These are phyloP conservation scores for Arge pagana DNA, from an alignment of 2,888 invertebrate species.

Conservation along the genomic window DNA sequence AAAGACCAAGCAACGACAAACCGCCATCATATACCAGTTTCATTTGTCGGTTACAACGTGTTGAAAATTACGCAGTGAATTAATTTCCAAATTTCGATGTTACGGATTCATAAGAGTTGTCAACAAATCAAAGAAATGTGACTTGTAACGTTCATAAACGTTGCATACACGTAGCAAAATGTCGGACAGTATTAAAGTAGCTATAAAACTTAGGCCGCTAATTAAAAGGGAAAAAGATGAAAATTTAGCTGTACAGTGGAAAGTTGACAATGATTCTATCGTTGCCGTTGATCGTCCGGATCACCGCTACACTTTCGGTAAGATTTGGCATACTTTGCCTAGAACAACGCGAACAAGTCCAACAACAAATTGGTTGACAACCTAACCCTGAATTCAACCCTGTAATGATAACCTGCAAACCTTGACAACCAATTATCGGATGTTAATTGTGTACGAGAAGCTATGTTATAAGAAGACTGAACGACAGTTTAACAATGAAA, in stretches of 20 bases:
- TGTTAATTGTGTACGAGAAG: slow-evolving; percentile 35
- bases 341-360: too few species aligned
- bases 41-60: neutral
- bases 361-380: too few species aligned
- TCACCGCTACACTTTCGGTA: slow-evolving; percentile 49
- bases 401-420: too few species aligned
- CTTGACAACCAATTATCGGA: slow-evolving; percentile 1
- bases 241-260: slow-evolving; percentile 66
- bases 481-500: too few species aligned
- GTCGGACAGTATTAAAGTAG: slow-evolving; percentile 75
- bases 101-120: neutral
- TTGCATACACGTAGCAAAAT: slow-evolving; percentile 46
- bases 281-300: slow-evolving; percentile 61
- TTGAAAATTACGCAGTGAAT: too few species aligned
- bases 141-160: neutral
- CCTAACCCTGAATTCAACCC: too few species aligned
- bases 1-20: neutral
- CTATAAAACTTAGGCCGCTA: slow-evolving; percentile 73
- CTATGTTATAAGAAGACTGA: too few species aligned
- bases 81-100: too few species aligned
- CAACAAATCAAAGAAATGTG: neutral
- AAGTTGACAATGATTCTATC: slow-evolving; percentile 65
- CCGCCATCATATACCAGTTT: neutral
- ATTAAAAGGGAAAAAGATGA: slow-evolving; percentile 68
- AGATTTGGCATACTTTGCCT: too few species aligned